Evolutionary conservation across 92 coral and sea anemone species (phyloP), one percentile per base, ranked within the genome.

Genomic region (Hydrozoanthus gracilis): DNA sequence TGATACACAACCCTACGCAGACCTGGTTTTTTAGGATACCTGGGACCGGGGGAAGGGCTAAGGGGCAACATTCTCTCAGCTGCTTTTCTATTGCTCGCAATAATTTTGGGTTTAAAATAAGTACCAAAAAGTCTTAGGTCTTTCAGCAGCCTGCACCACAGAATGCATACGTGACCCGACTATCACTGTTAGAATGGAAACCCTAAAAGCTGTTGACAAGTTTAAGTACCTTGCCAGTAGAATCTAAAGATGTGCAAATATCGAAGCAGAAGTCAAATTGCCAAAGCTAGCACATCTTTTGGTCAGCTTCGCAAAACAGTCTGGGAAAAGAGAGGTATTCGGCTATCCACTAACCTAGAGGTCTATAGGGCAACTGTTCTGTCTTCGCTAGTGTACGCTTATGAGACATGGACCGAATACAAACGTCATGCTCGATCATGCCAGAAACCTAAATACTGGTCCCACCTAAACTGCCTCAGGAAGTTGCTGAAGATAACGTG

Each of bases 151-250:
- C 87, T 51, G 87, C 89, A 0, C 87, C 74, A 78, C 74, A 87
- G 49, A 75, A 76, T 8, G 71, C 61, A 1, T 86, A 86, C 87
- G 45, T 8, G 10, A 86, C 20, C 87, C 84, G 7, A 83, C n/a
- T 66, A 87, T 87, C 88, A 8, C 78, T 12, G 68, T 87, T 49
- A 67, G 51, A 6, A 83, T 74, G 4, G 83, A 82, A 20, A 45
- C 16, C 52, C 91, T 88, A 0, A 7, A 54, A 6, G 73, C 89
- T 5, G 84, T 84, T 69, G 90, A 88, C 50, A 88, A 71, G 76
- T 86, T 71, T 83, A 86, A 87, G 0, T 89, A 89, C 47, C 89
- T 87, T 90, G 90, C 88, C 44, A 90, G 93, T 60, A 87, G 78
- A 3, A 56, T 87, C 2, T 90, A 79, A 50, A 87, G 66, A 17